Evolutionary conservation across 1,140 invertebrate species (phyloP).

Genomic region (Papilio polyxenes): DNA sequence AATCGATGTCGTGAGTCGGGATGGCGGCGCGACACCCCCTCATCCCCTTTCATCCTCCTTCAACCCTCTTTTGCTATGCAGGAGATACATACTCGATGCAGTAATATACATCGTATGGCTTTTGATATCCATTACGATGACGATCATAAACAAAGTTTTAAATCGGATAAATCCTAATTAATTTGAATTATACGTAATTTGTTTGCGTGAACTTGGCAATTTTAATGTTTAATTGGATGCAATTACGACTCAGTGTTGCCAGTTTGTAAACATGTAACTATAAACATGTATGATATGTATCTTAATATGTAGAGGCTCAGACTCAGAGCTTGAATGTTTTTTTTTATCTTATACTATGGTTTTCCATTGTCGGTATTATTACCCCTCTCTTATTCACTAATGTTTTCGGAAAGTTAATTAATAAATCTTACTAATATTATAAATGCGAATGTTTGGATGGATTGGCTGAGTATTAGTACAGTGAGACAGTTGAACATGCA

Average conservation of each 20-base stretch:
- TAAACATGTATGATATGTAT: not conserved
- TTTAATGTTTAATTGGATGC: not conserved
- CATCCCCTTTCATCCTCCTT: not conserved
- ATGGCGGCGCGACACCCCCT: conserved; percentile 2
- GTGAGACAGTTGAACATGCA: too few relatives aligned
- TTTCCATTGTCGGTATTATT: too few relatives aligned
- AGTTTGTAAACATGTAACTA: not conserved
- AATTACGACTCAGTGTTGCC: not conserved
- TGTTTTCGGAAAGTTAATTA: too few relatives aligned
- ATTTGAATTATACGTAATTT: conserved; percentile 8
- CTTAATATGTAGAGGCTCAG: not conserved
- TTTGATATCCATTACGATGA: not conserved
- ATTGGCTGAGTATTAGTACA: too few relatives aligned
- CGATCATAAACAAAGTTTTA: not conserved
- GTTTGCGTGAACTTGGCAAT: not conserved
- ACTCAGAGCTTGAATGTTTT: not conserved
- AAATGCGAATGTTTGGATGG: too few relatives aligned
- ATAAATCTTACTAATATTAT: too few relatives aligned
- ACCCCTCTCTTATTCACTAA: too few relatives aligned
- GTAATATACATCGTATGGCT: not conserved
- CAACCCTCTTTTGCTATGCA: not conserved
- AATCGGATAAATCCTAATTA: not conserved
- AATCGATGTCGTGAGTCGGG: conserved; percentile 21
- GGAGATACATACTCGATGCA: not conserved
- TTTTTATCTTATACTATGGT: too few relatives aligned